Evolutionary conservation across 1,140 invertebrate species (phyloP), one percentile per base, ranked within the genome.

Genomic region (Neodiprion lecontei): DNA sequence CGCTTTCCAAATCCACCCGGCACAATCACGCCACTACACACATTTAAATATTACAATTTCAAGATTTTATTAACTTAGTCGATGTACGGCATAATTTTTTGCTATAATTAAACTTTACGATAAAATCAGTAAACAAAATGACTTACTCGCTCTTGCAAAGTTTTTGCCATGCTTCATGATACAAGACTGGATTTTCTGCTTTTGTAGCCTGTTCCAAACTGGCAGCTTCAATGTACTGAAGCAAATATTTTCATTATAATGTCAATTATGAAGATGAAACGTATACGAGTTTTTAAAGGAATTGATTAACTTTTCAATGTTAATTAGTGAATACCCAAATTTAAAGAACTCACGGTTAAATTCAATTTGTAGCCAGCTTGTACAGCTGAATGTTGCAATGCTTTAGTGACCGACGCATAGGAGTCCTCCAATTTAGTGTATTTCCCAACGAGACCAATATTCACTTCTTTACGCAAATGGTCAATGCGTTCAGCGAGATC

Each of bases 381-480:
- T 28, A 98, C 91, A 0, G 96, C 92, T 4, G 98, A 96, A 88
- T 99, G 98, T 78, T 97, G 93, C 21, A 99, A 87, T 0, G 98
- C 96, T 89, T 99, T 99, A 3, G 94, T 95, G 0, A 99, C 95
- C 4, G 98, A 99, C 0, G 97, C 94, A 85, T 99, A 99, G 0
- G 98, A 94, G 89, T 99, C 99, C 84, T 97, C 93, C 14, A 99
- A 88, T 84, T 96, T 95, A 0, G 98, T 99, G 82, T 99, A 99
- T 90, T 99, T 99, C 9, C 99, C 99, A n/a, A 99, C 99, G 14
- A 99, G 89, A 21, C 95, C 96, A 76, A 99, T 99, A 65, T 91
- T 95, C 0, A 99, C 95, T 83, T 94, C 92, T 79, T 95, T 93
- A 12, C 93, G 90, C 2, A 96, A 85, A 78, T 93, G 93, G 77